A percentile compares a stretch with the other conserved stretches of the same genome.
phyloP scores from a whole-genome alignment of 2,113 vertebrate genomes.

The Siniperca knerii region DNA sequence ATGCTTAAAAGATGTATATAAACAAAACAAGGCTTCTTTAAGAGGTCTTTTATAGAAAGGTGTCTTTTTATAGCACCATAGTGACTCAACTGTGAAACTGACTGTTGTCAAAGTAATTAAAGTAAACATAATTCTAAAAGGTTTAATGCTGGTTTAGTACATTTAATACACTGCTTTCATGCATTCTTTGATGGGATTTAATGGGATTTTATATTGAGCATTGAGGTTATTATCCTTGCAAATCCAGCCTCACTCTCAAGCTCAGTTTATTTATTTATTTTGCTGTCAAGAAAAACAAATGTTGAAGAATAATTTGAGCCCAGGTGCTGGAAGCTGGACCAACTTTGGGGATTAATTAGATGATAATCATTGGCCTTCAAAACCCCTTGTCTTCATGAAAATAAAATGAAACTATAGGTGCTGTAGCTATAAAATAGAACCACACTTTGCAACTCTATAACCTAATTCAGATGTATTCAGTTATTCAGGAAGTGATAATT shows the following conservation, averaged over 20 bases:
- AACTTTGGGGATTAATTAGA: neutral
- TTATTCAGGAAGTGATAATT: too few species aligned
- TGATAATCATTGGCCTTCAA: neutral
- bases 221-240: neutral
- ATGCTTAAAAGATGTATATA: neutral
- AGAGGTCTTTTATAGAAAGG: neutral
- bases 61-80: neutral
- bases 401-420: neutral
- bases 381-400: neutral
- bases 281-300: neutral
- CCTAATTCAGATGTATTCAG: too few species aligned
- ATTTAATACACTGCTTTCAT: neutral
- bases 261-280: neutral
- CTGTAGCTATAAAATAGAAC: neutral
- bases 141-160: neutral
- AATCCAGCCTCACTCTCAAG: neutral
- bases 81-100: too few species aligned
- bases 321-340: neutral
- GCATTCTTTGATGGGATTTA: neutral
- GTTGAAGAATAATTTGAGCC: neutral
- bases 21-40: neutral
- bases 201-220: neutral
- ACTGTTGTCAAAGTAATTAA: neutral
- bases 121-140: neutral
- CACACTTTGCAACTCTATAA: too few species aligned